Base-by-base conservation (phyloP, 2,797 vertebrate genomes). In the Bradypodion ventrale region DNA sequence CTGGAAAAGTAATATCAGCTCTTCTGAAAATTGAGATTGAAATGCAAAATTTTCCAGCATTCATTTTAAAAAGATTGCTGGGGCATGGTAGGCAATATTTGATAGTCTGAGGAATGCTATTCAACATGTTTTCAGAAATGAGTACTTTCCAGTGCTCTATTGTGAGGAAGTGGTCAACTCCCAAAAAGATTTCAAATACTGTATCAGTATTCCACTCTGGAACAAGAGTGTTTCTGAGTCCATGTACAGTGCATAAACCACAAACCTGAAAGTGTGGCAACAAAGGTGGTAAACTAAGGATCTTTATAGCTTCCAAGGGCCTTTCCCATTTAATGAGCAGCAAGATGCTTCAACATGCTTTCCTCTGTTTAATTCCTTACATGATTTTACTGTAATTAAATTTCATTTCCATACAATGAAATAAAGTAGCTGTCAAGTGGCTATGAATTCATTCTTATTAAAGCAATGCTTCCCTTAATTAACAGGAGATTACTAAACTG, bases 31-130 rank as follows among this genome's bases (percentile, higher is more conserved):
- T 59, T 84, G 65, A 80, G 77, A 83, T 83, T 87, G 65, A 88
- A n/a, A 37, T 69, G 83, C 78, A 87, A 88, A 85, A 92, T 69
- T 15, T 60, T 42, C 79, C 44, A 27, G 42, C 62, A 62, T 90
- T 85, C 80, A 75, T 52, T 87, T 88, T 87, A 83, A 91, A 78
- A 40, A 83, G 75, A 86, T 84, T 69, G 83, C 84, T 92, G 79
- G 66, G 52, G 68, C 2, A 1, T 90, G 77, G 70, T 13, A 68
- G 76, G 56, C 74, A 66, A 9, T 52, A 77, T 82, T 76, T 85
- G 74, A 76, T 82, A 81, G 74, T 83, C 65, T 52, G 46, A 79
- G 49, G 12, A 40, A 82, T 76, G 40, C 56, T 76, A 77, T 69
- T 82, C 62, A 66, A 40, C 23, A 10, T 65, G 77, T 46, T 49